Conservation (phyloP, 2,797 vertebrate genomes). For the Betta splendens region DNA sequence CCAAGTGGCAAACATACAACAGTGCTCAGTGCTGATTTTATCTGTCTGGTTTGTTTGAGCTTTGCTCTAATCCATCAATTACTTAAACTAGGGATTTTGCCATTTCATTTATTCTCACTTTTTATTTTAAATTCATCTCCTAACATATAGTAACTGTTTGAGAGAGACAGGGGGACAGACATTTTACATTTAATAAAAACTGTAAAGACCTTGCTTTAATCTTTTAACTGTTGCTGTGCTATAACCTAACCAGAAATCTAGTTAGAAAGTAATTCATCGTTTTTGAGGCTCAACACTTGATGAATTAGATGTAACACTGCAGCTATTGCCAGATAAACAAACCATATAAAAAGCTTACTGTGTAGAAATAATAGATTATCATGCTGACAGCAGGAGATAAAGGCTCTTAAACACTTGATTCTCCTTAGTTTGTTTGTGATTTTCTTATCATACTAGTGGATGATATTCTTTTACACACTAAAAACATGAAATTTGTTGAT, state of each 20-base stretch:
- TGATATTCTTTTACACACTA: not conserved
- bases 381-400: not conserved
- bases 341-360: not conserved
- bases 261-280: too few relatives aligned
- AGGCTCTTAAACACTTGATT: not conserved
- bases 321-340: not conserved
- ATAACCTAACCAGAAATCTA: not conserved
- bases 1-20: slow-evolving; percentile 38
- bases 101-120: not conserved
- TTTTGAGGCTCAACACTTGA: not conserved
- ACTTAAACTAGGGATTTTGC: not conserved
- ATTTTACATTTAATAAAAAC: not conserved
- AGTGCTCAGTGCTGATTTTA: not conserved
- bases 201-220: not conserved
- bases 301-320: not conserved
- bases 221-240: not conserved
- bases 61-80: slow-evolving; percentile 1
- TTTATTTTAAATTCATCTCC: not conserved
- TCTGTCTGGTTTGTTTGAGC: not conserved
- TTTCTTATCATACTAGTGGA: slow-evolving; percentile 7
- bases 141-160: not conserved
- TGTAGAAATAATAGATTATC: not conserved
- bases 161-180: not conserved
- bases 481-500: too few relatives aligned
- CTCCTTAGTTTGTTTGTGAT: not conserved